Base-by-base conservation (phyloP, 2,113 vertebrate species). In the Lipophrys pholis region DNA sequence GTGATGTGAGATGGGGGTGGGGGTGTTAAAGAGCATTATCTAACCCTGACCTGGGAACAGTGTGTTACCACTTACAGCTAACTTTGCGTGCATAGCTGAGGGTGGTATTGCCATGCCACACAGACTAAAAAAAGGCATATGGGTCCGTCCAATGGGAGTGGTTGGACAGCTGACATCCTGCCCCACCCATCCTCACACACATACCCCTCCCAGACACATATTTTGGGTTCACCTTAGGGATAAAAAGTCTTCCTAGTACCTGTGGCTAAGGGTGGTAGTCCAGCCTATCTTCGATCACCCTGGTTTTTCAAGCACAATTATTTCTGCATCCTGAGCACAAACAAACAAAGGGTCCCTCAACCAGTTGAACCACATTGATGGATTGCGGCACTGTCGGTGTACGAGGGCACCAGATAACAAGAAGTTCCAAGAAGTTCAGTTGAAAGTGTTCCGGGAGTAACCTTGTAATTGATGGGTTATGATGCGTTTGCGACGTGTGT, bases 131-230 rank as follows among this genome's bases (percentile, higher is more conserved):
- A 74, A 86, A 87, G 86, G 85, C 54, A 52, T 67, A 86, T 88
- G 73, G 82, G 54, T 85, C 68, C 5, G 43, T 74, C 82, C 82
- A 76, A 1, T 73, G 73, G 71, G 83, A 81, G 82, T 61, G 76
- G 82, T 76, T 68, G 73, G 65, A 84, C 86, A 91, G 89, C 85
- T 90, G 88, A 88, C 77, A 86, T 84, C 75, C 80, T 73, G 70
- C 50, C 81, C 75, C 71, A 77, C 78, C 82, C 15, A 60, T 52
- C 30, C 9, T 62, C 40, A 40, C 16, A 51, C 41, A 60, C 41
- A 15, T 21, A 74, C 56, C 70, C 54, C 52, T 67, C 73, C 58
- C 55, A 41, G 7, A 60, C 39, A 74, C 17, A 87, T 55, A 66
- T 82, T 6, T 82, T 30, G 21, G 45, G 60, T 77, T 0, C 71